Evolutionary conservation across 2,888 invertebrate species (phyloP).

Genomic region (Campoletis raptor): DNA sequence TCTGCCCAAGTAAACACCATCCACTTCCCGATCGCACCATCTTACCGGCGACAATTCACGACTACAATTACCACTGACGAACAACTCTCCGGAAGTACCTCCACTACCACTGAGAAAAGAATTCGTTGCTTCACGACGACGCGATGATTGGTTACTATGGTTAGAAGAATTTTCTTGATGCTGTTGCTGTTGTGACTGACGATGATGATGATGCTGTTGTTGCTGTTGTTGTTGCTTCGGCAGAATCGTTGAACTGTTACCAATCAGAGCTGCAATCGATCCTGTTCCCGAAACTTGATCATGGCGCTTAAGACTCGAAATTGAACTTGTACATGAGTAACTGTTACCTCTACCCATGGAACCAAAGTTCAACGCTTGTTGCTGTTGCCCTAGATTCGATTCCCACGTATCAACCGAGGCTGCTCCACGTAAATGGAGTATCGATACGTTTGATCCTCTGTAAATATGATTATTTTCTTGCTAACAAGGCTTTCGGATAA

Average conservation of each 20-base stretch:
- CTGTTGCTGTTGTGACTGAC: constrained; percentile 71
- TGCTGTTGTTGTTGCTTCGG: constrained; percentile 78
- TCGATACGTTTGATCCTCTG: constrained; percentile 87
- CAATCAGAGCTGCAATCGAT: constrained; percentile 69
- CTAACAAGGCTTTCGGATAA: neutral
- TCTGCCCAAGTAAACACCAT: constrained; percentile 87
- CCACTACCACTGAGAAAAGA: constrained; percentile 83
- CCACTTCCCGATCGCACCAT: constrained; percentile 87
- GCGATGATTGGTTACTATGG: constrained; percentile 75
- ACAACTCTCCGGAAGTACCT: constrained; percentile 85
- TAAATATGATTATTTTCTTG: constrained; percentile 62
- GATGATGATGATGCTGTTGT: constrained; percentile 70
- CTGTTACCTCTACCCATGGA: constrained; percentile 58
- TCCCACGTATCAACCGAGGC: constrained; percentile 87
- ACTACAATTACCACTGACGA: constrained; percentile 84
- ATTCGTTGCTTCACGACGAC: constrained; percentile 79
- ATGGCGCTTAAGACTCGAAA: constrained; percentile 79
- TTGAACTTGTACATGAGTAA: constrained; percentile 78
- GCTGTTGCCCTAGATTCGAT: constrained; percentile 79
- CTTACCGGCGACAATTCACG: constrained; percentile 87
- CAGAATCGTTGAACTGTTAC: constrained; percentile 80
- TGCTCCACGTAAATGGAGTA: constrained; percentile 86
- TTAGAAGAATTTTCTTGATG: constrained; percentile 75
- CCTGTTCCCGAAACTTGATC: constrained; percentile 68
- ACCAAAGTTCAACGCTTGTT: constrained; percentile 69